These are phyloP conservation scores for Parthenolecanium corni DNA, from an alignment of 2,888 invertebrate species.

Conservation along the genomic window DNA sequence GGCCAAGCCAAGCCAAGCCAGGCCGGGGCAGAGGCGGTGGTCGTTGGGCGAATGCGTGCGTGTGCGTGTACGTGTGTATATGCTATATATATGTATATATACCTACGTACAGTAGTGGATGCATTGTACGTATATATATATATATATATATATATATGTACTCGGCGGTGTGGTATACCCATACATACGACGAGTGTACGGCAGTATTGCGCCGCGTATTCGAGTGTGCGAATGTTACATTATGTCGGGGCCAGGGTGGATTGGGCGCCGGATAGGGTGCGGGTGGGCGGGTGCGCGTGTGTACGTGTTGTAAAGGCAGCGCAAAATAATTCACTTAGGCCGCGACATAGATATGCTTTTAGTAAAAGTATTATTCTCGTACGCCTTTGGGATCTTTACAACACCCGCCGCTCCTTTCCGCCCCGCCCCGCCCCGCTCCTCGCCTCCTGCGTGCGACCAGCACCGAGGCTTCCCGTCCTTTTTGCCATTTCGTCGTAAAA, in stretches of 20 bases:
- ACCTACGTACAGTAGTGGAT: no score
- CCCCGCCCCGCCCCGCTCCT: not conserved
- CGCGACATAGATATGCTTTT: constrained; percentile 37
- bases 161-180: no score
- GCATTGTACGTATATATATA: no score
- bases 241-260: not conserved
- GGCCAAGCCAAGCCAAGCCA: no score
- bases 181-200: no score
- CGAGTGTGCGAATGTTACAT: not conserved
- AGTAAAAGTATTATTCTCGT: constrained; percentile 37
- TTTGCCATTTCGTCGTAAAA: no score
- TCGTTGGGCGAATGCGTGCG: not conserved
- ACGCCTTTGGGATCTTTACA: constrained; percentile 32
- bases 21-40: not conserved
- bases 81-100: not conserved
- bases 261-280: not conserved
- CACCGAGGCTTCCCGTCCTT: no score
- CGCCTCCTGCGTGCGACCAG: no score
- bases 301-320: constrained; percentile 21
- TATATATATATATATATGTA: no score
- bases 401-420: constrained; percentile 14
- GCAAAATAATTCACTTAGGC: constrained; percentile 32
- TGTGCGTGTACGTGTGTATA: not conserved
- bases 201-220: not conserved
- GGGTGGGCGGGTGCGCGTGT: not conserved